Evolutionary conservation across 2,113 vertebrate genomes (phyloP).

Genomic region (Cyanoramphus novaezelandiae): DNA sequence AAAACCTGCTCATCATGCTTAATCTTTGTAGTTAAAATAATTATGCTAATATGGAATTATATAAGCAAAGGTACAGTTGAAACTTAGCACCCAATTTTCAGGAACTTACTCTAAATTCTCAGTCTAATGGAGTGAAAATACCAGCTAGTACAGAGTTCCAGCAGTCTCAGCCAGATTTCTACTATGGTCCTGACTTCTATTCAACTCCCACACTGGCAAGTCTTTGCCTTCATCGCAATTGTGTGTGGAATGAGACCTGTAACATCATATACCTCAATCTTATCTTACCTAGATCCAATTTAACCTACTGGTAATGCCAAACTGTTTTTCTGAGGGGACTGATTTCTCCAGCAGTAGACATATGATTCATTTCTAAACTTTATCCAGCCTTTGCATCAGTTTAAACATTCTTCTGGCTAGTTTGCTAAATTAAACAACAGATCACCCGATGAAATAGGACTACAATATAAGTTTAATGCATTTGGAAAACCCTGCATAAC

Average conservation of each 20-base stretch:
- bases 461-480: not conserved
- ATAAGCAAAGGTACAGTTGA: not conserved
- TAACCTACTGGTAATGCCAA: not conserved
- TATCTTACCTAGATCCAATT: not conserved
- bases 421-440: not conserved
- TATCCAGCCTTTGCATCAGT: not conserved
- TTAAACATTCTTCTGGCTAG: not conserved
- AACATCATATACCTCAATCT: not conserved
- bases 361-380: not conserved
- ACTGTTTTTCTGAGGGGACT: not conserved
- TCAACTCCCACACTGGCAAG: not conserved
- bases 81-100: not conserved
- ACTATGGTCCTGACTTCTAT: not conserved
- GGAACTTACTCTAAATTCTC: not conserved
- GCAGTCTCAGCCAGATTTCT: not conserved
- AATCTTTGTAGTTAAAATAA: not conserved
- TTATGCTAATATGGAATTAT: not conserved
- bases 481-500: not conserved
- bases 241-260: not conserved
- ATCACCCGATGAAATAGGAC: not conserved
- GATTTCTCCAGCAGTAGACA: not conserved
- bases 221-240: not conserved
- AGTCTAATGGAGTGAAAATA: not conserved
- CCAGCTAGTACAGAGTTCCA: not conserved
- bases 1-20: not conserved